Conservation (phyloP, 2,113 vertebrate genomes). For the Ptyas mucosa region DNA sequence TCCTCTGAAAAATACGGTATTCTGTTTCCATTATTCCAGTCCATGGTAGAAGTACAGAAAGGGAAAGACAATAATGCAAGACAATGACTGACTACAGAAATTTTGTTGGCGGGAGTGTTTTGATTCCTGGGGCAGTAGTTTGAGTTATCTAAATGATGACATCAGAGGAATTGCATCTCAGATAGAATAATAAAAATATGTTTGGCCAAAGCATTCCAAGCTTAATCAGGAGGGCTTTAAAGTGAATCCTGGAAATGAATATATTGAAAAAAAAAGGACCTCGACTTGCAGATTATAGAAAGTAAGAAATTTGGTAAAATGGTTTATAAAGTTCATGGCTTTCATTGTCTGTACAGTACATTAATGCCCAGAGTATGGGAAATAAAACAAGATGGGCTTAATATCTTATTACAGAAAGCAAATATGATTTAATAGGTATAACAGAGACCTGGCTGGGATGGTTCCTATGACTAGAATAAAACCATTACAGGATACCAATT, state of each 20-base stretch:
- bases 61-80: background rate
- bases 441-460: background rate
- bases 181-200: background rate
- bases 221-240: background rate
- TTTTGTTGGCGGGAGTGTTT: background rate
- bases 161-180: background rate
- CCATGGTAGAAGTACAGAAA: background rate
- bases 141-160: background rate
- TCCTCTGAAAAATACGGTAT: background rate
- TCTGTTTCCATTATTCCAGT: background rate
- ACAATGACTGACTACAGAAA: background rate
- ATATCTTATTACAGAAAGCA: background rate
- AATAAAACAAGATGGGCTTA: background rate
- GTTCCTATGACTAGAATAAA: background rate
- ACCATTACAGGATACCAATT: background rate
- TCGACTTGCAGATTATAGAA: background rate
- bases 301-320: background rate
- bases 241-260: background rate
- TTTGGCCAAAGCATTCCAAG: background rate
- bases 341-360: background rate
- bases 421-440: background rate
- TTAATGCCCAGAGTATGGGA: background rate
- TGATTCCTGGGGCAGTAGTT: background rate
- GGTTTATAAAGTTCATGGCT: background rate
- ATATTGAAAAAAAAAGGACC: background rate